Base-by-base conservation (phyloP, 2,888 invertebrate species). In the Hipparchia semele region DNA sequence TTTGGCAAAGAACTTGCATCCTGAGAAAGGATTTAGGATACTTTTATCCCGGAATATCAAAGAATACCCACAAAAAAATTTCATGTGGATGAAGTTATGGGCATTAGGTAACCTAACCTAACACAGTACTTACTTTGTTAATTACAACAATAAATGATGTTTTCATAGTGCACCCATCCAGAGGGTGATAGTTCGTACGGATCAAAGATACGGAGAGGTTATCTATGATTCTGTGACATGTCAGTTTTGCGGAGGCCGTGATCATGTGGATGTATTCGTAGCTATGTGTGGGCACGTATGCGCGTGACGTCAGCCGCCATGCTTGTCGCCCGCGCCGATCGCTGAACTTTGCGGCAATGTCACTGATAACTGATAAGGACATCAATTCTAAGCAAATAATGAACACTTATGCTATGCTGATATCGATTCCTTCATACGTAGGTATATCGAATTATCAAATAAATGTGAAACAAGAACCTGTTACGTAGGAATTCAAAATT, bases 311-410 rank as follows among this genome's bases (percentile, higher is more conserved):
- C 90, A 90, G 77, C 76, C 72, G 81, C 84, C 84, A 83, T 84
- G 86, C 81, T 80, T 80, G 77, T 78, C 77, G 75, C 78, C 75
- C 74, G 74, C 76, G 65, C 71, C 86, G 84, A 84, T 75, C 83
- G 83, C 86, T 89, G 88, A 88, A 90, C 90, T 88, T 85, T 83
- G 86, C 86, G 88, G 87, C 90, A 89, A 87, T 87, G 87, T 84
- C 84, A 83, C 86, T 86, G 91, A 91, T 91, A 89, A 88, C 82
- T 77, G 56, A 62, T 13, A 46, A 39, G 6, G 45, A 82, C 80
- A 83, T 85, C 86, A 86, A 85, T 84, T 84, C 82, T 80, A 74
- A 86, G 83, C 83, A 80, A 82, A 78, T 81, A 75, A 78, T 46
- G 51, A 72, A n/a, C 62, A 68, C 6, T 68, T 68, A 46, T 68